Conservation (phyloP, 2,888 invertebrate species). For the Unio delphinus region DNA sequence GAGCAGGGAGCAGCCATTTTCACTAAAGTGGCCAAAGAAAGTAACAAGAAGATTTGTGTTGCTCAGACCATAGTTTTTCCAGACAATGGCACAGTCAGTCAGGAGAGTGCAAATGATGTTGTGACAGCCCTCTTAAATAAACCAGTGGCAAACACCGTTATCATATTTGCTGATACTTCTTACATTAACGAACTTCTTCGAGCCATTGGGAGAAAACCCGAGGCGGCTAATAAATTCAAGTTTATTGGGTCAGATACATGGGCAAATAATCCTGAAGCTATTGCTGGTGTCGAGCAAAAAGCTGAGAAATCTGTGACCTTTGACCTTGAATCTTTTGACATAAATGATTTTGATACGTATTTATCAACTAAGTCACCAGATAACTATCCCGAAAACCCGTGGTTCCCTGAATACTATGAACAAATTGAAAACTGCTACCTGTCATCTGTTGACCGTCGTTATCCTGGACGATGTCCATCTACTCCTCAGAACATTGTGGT, state of each 20-base stretch:
- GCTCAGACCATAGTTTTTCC: conserved; percentile 57
- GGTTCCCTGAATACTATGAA: conserved; percentile 72
- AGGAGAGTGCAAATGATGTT: conserved; percentile 53
- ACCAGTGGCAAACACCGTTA: conserved; percentile 61
- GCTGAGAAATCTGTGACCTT: conserved; percentile 51
- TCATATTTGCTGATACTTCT: conserved; percentile 55
- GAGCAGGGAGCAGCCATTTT: conserved; percentile 47
- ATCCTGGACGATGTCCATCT: conserved; percentile 36
- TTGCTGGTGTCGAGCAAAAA: conserved; percentile 36
- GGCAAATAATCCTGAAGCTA: conserved; percentile 52
- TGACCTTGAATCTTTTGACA: conserved; percentile 51
- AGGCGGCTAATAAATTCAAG: conserved; percentile 41
- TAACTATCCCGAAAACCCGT: conserved; percentile 69
- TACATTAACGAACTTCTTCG: conserved; percentile 55
- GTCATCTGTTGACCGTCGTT: conserved; percentile 36
- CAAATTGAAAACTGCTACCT: conserved; percentile 68
- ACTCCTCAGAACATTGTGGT: conserved; percentile 36
- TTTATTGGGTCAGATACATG: conserved; percentile 62
- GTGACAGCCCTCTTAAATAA: conserved; percentile 51
- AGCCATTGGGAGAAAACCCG: conserved; percentile 46
- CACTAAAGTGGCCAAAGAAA: conserved; percentile 29
- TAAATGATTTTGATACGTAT: conserved; percentile 58
- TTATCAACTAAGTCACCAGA: conserved; percentile 51
- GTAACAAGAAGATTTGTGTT: conserved; percentile 54
- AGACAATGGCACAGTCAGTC: conserved; percentile 43